Percentiles rank a stretch among this genome's conserved stretches.
Evolutionary conservation across 2,888 invertebrate genomes (phyloP).

Genomic region (Sepioteuthis lessoniana): DNA sequence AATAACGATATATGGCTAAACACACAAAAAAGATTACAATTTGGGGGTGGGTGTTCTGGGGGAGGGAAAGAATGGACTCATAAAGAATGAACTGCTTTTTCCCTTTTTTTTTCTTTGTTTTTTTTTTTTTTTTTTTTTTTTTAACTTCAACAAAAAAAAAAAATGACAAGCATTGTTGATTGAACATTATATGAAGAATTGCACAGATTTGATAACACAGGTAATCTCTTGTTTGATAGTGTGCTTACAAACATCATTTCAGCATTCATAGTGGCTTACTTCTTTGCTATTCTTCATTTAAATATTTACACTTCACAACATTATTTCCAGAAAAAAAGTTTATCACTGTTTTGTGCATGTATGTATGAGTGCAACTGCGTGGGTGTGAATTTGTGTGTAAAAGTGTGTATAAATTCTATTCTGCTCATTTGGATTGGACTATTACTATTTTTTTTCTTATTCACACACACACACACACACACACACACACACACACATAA

Average conservation of each 20-base stretch:
- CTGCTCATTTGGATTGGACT: conserved; percentile 6
- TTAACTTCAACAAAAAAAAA: neutral
- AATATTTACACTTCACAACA: conserved; percentile 11
- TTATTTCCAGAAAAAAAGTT: neutral
- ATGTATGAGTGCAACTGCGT: neutral
- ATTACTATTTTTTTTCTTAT: neutral
- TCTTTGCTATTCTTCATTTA: neutral
- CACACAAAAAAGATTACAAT: neutral
- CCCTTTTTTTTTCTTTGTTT: neutral
- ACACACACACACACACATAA: neutral
- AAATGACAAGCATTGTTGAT: neutral
- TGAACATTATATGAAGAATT: neutral
- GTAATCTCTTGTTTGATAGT: conserved; percentile 14
- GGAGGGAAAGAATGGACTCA: neutral
- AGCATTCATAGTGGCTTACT: neutral
- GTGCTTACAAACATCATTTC: conserved; percentile 21
- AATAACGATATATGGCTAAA: neutral
- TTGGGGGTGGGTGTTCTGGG: neutral
- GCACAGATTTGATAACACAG: neutral
- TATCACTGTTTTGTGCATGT: neutral
- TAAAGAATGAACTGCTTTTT: neutral
- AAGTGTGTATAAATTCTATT: neutral
- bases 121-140: neutral
- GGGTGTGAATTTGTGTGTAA: neutral
- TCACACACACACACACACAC: too few species aligned